Conservation (phyloP, 2,888 invertebrate species). For the Apantesis nais region DNA sequence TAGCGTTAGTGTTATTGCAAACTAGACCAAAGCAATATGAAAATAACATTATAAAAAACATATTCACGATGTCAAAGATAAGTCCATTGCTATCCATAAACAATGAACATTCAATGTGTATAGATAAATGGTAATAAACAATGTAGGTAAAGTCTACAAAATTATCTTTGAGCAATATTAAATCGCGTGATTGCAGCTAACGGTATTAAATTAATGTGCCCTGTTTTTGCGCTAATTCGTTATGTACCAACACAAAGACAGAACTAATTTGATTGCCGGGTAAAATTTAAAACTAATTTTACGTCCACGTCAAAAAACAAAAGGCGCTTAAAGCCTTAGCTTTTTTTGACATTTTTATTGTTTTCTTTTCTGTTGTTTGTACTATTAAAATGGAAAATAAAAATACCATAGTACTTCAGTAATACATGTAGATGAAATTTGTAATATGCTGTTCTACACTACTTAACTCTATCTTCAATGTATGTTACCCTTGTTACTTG, state of each 20-base stretch:
- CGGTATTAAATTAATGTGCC: constrained; percentile 33
- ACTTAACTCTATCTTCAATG: background rate
- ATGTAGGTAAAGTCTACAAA: background rate
- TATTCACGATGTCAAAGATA: background rate
- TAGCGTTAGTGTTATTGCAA: background rate
- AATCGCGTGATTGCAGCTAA: constrained; percentile 31
- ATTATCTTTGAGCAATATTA: constrained; percentile 14
- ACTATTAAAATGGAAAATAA: background rate
- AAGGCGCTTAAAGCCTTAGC: background rate
- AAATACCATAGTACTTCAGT: background rate
- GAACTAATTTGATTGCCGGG: constrained; percentile 30
- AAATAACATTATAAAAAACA: background rate
- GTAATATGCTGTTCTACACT: too few species aligned
- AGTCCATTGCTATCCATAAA: background rate
- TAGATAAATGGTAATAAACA: background rate
- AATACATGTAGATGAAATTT: too few species aligned
- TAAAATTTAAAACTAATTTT: constrained; percentile 7
- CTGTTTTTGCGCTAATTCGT: constrained; percentile 18
- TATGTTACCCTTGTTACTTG: background rate
- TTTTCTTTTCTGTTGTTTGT: background rate
- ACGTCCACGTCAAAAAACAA: background rate
- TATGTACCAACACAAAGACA: constrained; percentile 12
- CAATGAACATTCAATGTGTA: background rate
- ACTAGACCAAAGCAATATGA: background rate
- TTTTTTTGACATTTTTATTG: background rate